These are phyloP conservation scores for Euura saliciscinereae DNA, from an alignment of 1,140 invertebrate species.

Conservation along the genomic window DNA sequence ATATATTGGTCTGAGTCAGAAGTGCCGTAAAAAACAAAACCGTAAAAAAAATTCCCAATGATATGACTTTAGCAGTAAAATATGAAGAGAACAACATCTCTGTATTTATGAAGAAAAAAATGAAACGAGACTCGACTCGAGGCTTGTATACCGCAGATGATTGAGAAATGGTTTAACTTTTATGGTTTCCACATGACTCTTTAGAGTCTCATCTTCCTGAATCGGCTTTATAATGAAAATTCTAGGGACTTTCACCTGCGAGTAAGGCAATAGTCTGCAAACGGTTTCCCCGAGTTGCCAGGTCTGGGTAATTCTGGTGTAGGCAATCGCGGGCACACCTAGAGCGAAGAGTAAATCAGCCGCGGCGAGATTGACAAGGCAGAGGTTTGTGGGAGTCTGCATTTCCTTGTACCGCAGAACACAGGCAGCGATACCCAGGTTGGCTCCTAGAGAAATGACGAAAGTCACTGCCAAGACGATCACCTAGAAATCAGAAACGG, in stretches of 20 bases:
- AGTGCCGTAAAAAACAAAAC: too few species aligned
- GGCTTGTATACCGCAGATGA: too few species aligned
- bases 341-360: slow-evolving; percentile 68
- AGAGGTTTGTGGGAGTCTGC: slow-evolving; percentile 78
- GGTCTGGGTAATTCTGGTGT: slow-evolving; percentile 58
- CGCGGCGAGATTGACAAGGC: slow-evolving; percentile 72
- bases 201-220: not conserved
- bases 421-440: slow-evolving; percentile 53
- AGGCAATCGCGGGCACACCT: slow-evolving; percentile 62
- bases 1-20: too few species aligned
- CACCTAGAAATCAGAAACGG: slow-evolving; percentile 41
- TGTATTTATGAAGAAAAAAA: too few species aligned
- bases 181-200: too few species aligned
- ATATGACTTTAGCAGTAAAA: too few species aligned
- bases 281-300: slow-evolving; percentile 63
- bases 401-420: slow-evolving; percentile 67
- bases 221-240: slow-evolving; percentile 7
- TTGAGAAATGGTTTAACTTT: too few species aligned
- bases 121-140: too few species aligned
- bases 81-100: too few species aligned
- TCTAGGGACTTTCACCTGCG: slow-evolving; percentile 54
- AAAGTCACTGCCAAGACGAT: slow-evolving; percentile 51
- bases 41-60: too few species aligned
- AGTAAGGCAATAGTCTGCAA: slow-evolving; percentile 64
- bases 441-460: slow-evolving; percentile 51